Evolutionary conservation across 2,113 vertebrate species (phyloP), one percentile per base, ranked within the genome.

Genomic region (Xiphophorus couchianus): DNA sequence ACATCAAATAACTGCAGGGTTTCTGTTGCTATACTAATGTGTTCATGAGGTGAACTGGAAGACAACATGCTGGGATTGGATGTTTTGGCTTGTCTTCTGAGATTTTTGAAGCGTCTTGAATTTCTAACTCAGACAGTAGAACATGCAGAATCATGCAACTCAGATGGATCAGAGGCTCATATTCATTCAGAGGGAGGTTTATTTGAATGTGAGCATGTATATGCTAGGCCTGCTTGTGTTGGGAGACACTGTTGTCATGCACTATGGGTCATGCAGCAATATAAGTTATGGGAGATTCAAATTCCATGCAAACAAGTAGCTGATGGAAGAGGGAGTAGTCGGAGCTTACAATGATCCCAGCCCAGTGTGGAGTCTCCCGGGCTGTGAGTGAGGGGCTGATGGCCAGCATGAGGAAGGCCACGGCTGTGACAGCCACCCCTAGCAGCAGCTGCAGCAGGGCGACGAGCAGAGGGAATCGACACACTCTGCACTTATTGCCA

Each of bases 341-440:
- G 61, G 66, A 72, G 96, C 98, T 99, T 99, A 99, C 98, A 92
- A 96, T 94, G 91, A 99, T 98, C 86, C 98, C 98, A 92, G 97
- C 97, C 98, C 98, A 99, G 92, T 97, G 96, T 51, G 98, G 98
- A 77, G 98, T 97, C 95, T 98, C 98, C 90, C 98, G 94, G 95
- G 95, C 91, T 89, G 94, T 94, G 87, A 99, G 93, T 64, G 97
- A 99, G 85, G 96, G 92, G 91, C 96, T 98, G 95, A 96, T 78
- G 90, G 94, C 91, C 80, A 95, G 92, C 96, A 95, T 97, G 63
- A 98, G 93, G 93, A 99, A 98, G 92, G 96, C 97, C 95, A 99
- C 88, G 76, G 90, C 95, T 15, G 95, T 91, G 54, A 97, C 91
- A 63, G 96, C 91, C 85, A 94, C 84, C 90, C 96, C 97, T 83